Conservation (phyloP, 1,140 invertebrate species). For the Bathynomus jamesi region DNA sequence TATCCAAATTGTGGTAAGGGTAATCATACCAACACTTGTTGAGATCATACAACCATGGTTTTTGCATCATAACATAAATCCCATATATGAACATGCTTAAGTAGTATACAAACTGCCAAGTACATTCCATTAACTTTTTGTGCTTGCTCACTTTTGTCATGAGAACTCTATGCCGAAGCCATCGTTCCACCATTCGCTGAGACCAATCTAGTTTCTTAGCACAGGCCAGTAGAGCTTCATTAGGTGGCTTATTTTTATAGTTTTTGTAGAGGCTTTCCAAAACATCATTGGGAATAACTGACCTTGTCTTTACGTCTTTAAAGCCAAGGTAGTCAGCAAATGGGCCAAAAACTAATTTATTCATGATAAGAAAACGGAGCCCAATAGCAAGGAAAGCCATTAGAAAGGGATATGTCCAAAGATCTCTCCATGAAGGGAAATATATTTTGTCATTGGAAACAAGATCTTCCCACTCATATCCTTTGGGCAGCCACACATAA, state of each 20-base stretch:
- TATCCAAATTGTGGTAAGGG: slow-evolving; percentile 43
- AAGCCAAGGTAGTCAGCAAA: slow-evolving; percentile 26
- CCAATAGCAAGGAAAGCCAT: slow-evolving; percentile 30
- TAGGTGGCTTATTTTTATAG: slow-evolving; percentile 25
- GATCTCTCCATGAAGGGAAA: slow-evolving; percentile 72
- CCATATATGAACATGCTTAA: slow-evolving; percentile 74
- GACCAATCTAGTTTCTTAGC: slow-evolving; percentile 78
- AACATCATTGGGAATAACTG: slow-evolving; percentile 21
- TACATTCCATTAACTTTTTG: slow-evolving; percentile 36
- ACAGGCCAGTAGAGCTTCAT: slow-evolving; percentile 24
- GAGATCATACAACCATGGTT: slow-evolving; percentile 90
- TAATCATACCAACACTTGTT: slow-evolving; percentile 77
- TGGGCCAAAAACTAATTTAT: slow-evolving; percentile 22
- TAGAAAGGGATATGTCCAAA: slow-evolving; percentile 44
- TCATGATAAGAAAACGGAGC: slow-evolving; percentile 29
- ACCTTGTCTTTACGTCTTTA: slow-evolving; percentile 22
- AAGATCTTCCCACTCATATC: slow-evolving; percentile 80
- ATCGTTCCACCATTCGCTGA: slow-evolving; percentile 81
- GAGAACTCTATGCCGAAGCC: slow-evolving; percentile 63
- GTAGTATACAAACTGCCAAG: slow-evolving; percentile 78
- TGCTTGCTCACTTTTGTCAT: slow-evolving; percentile 31
- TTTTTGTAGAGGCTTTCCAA: slow-evolving; percentile 22
- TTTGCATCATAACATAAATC: slow-evolving; percentile 75
- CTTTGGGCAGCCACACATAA: slow-evolving; percentile 49
- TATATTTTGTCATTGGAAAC: slow-evolving; percentile 64